These are phyloP conservation scores for Pelochelys cantorii DNA, from an alignment of 2,797 vertebrate species.

Conservation along the genomic window DNA sequence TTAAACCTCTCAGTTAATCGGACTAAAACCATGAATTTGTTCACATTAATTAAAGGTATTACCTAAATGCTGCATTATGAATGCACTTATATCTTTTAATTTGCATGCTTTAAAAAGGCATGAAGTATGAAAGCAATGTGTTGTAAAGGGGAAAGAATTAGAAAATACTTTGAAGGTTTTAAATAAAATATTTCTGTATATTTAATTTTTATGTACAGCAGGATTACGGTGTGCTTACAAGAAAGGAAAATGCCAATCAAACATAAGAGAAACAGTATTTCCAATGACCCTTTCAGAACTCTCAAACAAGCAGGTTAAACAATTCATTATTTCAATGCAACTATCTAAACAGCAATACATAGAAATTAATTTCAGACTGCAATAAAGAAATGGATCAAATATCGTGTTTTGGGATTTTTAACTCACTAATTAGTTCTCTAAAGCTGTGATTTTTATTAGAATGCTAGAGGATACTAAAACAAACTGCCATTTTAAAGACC, in stretches of 20 bases:
- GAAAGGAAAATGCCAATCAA: slow-evolving; percentile 42
- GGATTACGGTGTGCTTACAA: slow-evolving; percentile 55
- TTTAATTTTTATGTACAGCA: slow-evolving; percentile 45
- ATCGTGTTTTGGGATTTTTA: slow-evolving; percentile 53
- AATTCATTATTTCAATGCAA: slow-evolving; percentile 31
- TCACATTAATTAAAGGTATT: slow-evolving; percentile 70
- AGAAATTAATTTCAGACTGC: slow-evolving; percentile 69
- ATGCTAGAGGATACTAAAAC: slow-evolving; percentile 10
- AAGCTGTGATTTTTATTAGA: slow-evolving; percentile 51
- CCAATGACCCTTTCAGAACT: slow-evolving; percentile 33
- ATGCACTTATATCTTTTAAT: slow-evolving; percentile 62
- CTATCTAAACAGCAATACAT: slow-evolving; percentile 44
- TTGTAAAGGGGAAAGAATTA: slow-evolving; percentile 46
- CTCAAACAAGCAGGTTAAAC: slow-evolving; percentile 36
- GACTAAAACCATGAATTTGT: slow-evolving; percentile 68
- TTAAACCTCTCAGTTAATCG: slow-evolving; percentile 55
- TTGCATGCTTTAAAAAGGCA: slow-evolving; percentile 48
- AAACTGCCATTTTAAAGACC: slow-evolving; percentile 67
- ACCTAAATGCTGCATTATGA: slow-evolving; percentile 59
- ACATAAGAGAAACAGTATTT: slow-evolving; percentile 30
- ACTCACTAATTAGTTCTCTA: slow-evolving; percentile 74
- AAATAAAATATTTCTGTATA: slow-evolving; percentile 49
- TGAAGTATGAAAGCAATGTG: slow-evolving; percentile 25
- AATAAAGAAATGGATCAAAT: slow-evolving; percentile 49
- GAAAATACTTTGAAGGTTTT: slow-evolving; percentile 54